These are phyloP conservation scores for Remorina albescens DNA, from an alignment of 2,797 vertebrate species.

Conservation along the genomic window DNA sequence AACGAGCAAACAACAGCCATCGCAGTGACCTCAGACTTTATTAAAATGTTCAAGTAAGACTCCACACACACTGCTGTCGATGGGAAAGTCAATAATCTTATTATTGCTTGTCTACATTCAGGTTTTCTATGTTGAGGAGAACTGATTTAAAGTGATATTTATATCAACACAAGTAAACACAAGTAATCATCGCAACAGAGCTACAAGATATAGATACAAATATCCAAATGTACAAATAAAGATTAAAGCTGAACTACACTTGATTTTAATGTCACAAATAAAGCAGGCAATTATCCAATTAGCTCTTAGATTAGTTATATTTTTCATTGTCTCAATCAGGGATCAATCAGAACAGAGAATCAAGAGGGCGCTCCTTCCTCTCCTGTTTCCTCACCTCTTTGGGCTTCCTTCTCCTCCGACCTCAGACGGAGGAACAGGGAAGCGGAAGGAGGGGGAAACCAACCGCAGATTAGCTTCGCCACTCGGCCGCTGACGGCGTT, in stretches of 20 bases:
- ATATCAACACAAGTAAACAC: neutral
- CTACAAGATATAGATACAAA: neutral
- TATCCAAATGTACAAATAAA: neutral
- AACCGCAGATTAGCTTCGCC: conserved; percentile 47
- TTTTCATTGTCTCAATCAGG: neutral
- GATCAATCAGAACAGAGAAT: too few relatives aligned
- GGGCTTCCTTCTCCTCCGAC: neutral
- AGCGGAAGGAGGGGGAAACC: conserved; percentile 14
- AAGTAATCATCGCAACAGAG: conserved; percentile 4
- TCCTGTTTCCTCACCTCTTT: neutral
- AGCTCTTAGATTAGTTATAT: neutral
- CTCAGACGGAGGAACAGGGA: neutral
- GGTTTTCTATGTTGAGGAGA: neutral
- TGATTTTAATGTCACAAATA: neutral
- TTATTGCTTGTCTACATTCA: neutral
- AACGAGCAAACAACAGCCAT: neutral
- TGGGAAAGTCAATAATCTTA: neutral
- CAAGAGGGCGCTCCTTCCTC: too few relatives aligned
- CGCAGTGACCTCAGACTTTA: conserved; percentile 5
- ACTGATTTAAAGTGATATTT: neutral
- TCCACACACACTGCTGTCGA: neutral
- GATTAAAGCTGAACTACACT: neutral
- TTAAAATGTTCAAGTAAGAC: conserved; percentile 4
- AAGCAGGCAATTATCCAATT: neutral
- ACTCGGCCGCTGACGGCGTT: conserved; percentile 52